phyloP scores from a whole-genome alignment of 2,113 vertebrate species.

The Cygnus atratus region DNA sequence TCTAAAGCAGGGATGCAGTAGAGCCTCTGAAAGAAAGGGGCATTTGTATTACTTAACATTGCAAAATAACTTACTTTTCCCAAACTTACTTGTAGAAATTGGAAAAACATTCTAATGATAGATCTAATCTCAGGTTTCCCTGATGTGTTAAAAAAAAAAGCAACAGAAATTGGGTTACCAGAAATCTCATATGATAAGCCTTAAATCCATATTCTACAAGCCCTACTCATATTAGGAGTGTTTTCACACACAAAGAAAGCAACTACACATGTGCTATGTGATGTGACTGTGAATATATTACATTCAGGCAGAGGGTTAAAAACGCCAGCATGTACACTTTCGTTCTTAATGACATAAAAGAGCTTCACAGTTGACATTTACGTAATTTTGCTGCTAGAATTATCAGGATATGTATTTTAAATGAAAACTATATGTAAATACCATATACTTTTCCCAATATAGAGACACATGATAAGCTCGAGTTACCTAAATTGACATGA shows the following conservation, averaged over 20 bases:
- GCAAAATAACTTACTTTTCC: not conserved
- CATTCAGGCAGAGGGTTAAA: not conserved
- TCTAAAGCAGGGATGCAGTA: not conserved
- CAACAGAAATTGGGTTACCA: not conserved
- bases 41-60: not conserved
- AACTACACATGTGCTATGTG: not conserved
- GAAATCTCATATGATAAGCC: not conserved
- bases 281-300: not conserved
- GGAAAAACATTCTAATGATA: not conserved
- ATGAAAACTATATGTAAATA: not conserved
- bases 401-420: not conserved
- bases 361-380: not conserved
- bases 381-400: not conserved
- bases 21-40: not conserved
- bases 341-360: not conserved
- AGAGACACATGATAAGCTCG: not conserved
- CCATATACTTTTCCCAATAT: not conserved
- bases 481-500: slow-evolving; percentile 5
- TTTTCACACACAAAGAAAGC: not conserved
- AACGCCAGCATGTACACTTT: not conserved
- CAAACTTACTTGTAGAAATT: not conserved
- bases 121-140: not conserved
- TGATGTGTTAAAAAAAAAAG: not conserved
- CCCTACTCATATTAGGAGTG: not conserved
- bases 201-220: not conserved